Conservation (phyloP, 2,888 invertebrate species). For the Drosophila koepferae region DNA sequence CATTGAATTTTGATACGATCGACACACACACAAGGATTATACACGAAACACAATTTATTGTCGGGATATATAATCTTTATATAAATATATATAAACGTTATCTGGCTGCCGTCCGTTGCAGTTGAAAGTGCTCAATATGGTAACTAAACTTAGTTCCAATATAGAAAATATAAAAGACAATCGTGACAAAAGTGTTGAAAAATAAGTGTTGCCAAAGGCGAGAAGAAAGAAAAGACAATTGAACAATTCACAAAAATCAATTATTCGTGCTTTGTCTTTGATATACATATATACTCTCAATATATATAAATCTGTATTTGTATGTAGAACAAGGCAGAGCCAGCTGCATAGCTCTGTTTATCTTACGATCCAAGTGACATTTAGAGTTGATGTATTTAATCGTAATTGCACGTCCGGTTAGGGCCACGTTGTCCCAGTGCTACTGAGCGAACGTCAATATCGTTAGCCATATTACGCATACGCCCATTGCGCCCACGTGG, state of each 20-base stretch:
- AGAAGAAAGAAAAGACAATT: slow-evolving; percentile 22
- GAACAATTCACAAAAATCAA: slow-evolving; percentile 21
- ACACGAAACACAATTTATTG: slow-evolving; percentile 35
- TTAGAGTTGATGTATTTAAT: slow-evolving; percentile 43
- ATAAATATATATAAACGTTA: slow-evolving; percentile 26
- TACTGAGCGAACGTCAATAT: background rate
- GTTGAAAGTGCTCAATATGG: slow-evolving; percentile 81
- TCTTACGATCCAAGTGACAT: slow-evolving; percentile 61
- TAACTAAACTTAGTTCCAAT: slow-evolving; percentile 60
- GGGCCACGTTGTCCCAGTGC: slow-evolving; percentile 60
- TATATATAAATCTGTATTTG: background rate
- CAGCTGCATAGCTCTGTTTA: slow-evolving; percentile 3
- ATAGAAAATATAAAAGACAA: slow-evolving; percentile 36
- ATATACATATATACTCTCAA: slow-evolving; percentile 7
- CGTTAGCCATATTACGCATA: slow-evolving; percentile 61
- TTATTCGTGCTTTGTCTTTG: slow-evolving; percentile 35
- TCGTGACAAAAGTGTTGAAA: slow-evolving; percentile 45
- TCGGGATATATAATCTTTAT: slow-evolving; percentile 41
- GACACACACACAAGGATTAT: slow-evolving; percentile 66
- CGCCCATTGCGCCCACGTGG: slow-evolving; percentile 65
- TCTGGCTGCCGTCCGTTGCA: slow-evolving; percentile 64
- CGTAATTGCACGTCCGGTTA: slow-evolving; percentile 36
- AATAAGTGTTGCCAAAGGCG: slow-evolving; percentile 39
- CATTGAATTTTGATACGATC: slow-evolving; percentile 84
- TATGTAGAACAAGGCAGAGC: slow-evolving; percentile 31